Evolutionary conservation across 2,797 vertebrate genomes (phyloP), one percentile per base, ranked within the genome.

Genomic region (Coregonus ussuriensis): DNA sequence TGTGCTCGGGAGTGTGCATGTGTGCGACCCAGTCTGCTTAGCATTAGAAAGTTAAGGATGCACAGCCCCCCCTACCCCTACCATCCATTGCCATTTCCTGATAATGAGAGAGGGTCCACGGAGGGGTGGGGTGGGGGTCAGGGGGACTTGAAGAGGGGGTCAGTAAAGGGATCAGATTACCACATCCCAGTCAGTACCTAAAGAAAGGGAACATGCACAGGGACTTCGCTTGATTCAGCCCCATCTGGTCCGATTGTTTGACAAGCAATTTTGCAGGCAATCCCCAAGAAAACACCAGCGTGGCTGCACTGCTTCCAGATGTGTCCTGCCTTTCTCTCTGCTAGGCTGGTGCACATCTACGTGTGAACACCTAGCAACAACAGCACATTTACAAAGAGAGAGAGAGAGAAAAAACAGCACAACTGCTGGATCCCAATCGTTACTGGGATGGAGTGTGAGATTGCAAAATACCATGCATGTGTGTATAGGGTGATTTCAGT

Each of bases 231-330:
- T 16, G 0, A 35, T 29, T 77, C 74, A 5, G 77, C 71, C 77
- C 74, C 88, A 87, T 81, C 86, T 90, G 89, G 86, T 81, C 76
- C 75, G 80, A 82, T 80, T 91, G 88, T 92, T 92, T 92, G 86
- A 90, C 84, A 84, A 88, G 86, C 74, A 35, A 59, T 81, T 89
- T 90, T 91, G 87, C 82, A 81, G 89, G 82, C 83, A 78, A 82
- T 85, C 82, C 83, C 77, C 80, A 85, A 79, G 82, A 82, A 89
- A 88, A 74, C 77, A 82, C 86, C 79, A 67, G 79, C 82, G 87
- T 78, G 82, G 81, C 77, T 76, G 78, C 89, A 91, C 83, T 87
- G 85, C 84, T 93, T 93, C 91, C 93, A 95, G 93, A 94, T 94
- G 93, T 91, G 86, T 81, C 78, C 81, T 69, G 54, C 75, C 74